Evolutionary conservation across 2,113 vertebrate genomes (phyloP), one percentile per base, ranked within the genome.

Genomic region (Channa maculata): DNA sequence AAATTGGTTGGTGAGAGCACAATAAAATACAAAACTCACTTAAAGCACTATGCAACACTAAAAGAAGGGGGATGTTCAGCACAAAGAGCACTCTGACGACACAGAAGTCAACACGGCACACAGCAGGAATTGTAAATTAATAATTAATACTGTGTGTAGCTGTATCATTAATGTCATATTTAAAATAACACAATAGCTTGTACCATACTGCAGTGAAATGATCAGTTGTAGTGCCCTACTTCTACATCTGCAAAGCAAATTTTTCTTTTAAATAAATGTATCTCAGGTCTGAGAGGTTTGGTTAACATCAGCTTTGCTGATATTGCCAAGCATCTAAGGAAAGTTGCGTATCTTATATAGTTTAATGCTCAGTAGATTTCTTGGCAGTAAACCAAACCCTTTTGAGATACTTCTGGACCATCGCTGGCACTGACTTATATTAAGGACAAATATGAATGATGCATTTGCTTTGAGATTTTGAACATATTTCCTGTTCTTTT

Each of bases 71-170:
- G 51, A 34, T 68, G 64, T 60, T 38, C 13, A 43, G 41, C 63
- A 85, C 59, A 69, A 43, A 54, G 46, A 75, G 49, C 67, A 55
- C 52, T 64, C 43, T 57, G 8, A 33, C 54, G 8, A 53, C 62
- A 64, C 54, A 64, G 63, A 63, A 55, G 66, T 69, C 70, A 71
- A 71, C 57, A 65, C 38, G 39, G 15, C 39, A 9, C 72, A 78
- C 24, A 69, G 54, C 8, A 49, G 37, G 50, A 38, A 13, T 48
- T 61, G 6, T 52, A 43, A 62, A 69, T 75, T 14, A 75, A 70
- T 24, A 59, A 2, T 3, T 55, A 49, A n/a, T 15, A 59, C 15
- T 36, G 12, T 8, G 11, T 41, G 49, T 51, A 58, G 53, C 67
- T 79, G 12, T 33, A 14, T 37, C 37, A 60, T 34, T 15, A 10